phyloP scores from a whole-genome alignment of 2,797 vertebrate species.

The Atherinosoma microstoma region DNA sequence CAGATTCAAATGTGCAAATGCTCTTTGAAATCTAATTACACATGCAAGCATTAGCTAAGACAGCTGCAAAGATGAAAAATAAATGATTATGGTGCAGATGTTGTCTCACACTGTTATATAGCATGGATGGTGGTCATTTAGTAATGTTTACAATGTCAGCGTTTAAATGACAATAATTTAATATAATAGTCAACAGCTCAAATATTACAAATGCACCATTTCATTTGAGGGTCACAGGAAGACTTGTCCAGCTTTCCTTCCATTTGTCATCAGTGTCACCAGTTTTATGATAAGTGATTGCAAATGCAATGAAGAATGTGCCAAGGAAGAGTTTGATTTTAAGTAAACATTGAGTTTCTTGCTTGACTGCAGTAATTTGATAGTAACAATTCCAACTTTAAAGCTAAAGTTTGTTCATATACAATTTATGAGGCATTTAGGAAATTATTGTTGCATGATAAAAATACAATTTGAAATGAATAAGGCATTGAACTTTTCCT shows the following conservation, averaged over 20 bases:
- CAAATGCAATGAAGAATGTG: neutral
- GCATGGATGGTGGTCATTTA: conserved; percentile 48
- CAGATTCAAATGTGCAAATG: conserved; percentile 8
- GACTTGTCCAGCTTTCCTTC: conserved; percentile 36
- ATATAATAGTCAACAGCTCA: conserved; percentile 26
- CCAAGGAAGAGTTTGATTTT: neutral
- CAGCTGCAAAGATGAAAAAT: conserved; percentile 29
- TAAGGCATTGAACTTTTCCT: too few species aligned
- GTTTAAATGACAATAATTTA: conserved; percentile 55
- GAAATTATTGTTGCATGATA: too few species aligned
- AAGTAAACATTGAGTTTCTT: too few species aligned
- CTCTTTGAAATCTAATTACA: conserved; percentile 34
- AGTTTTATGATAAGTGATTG: conserved; percentile 17
- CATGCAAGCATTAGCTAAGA: conserved; percentile 10
- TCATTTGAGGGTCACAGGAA: conserved; percentile 31
- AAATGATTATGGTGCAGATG: conserved; percentile 34
- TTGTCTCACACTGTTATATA: conserved; percentile 13
- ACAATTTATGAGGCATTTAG: too few species aligned
- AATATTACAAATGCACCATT: conserved; percentile 45
- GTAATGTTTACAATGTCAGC: conserved; percentile 33
- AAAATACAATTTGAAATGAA: too few species aligned
- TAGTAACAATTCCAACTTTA: too few species aligned
- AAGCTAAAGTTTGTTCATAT: too few species aligned
- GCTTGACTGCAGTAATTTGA: too few species aligned
- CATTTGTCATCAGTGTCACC: conserved; percentile 21